Conservation (phyloP, 2,113 vertebrate genomes). For the Glareola pratincola region DNA sequence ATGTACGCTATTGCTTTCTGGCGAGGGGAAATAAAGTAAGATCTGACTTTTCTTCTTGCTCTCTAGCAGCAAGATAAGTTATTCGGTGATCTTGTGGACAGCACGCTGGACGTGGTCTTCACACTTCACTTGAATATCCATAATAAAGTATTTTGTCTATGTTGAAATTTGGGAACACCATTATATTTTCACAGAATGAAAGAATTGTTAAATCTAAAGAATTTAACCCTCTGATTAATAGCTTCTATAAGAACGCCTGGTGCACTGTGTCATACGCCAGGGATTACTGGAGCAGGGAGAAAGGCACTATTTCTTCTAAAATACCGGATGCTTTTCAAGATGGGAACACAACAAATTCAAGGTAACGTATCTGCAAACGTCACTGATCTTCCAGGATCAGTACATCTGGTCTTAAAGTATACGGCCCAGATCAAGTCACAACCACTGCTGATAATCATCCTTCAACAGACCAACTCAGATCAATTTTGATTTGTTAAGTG, state of each 20-base stretch:
- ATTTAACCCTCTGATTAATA: neutral
- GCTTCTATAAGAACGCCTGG: neutral
- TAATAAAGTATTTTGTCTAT: neutral
- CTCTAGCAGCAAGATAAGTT: neutral
- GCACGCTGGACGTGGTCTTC: fast-evolving
- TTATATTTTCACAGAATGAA: neutral
- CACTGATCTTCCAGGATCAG: neutral
- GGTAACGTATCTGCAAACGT: neutral
- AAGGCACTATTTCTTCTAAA: neutral
- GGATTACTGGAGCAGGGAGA: neutral
- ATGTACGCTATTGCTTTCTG: neutral
- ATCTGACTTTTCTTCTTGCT: neutral
- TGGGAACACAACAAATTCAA: neutral
- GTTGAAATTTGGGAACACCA: neutral
- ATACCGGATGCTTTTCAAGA: neutral
- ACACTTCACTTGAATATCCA: neutral
- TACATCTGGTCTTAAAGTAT: neutral
- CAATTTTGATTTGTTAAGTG: neutral
- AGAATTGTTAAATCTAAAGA: neutral
- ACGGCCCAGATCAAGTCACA: neutral
- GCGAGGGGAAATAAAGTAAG: neutral
- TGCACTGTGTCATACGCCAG: fast-evolving
- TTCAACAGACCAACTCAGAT: neutral
- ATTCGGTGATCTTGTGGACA: neutral
- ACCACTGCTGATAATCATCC: neutral